Conservation (phyloP, 2,888 invertebrate species). For the Papilio elwesi region DNA sequence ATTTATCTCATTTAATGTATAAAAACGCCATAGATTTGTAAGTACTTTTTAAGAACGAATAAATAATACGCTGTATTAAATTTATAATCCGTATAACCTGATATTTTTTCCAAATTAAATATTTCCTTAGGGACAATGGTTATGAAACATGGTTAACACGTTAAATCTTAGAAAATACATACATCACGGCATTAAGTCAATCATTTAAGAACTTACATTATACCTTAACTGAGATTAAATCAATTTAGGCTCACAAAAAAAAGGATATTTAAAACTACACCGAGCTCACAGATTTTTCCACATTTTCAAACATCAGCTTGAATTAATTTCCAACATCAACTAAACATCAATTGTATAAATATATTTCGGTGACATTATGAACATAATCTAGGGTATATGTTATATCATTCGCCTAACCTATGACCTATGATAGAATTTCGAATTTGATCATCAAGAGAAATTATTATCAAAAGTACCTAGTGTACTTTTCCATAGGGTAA, state of each 20-base stretch:
- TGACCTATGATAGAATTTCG: slow-evolving; percentile 83
- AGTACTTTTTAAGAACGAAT: neutral
- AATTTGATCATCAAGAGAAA: slow-evolving; percentile 83
- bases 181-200: neutral
- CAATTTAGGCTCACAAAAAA: slow-evolving; percentile 8
- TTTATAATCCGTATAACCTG: neutral
- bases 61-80: neutral
- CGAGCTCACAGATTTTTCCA: slow-evolving; percentile 46
- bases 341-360: slow-evolving; percentile 30
- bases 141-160: neutral
- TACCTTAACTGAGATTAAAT: neutral
- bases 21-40: neutral
- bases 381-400: slow-evolving; percentile 69
- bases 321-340: slow-evolving; percentile 35
- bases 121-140: neutral
- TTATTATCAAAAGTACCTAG: slow-evolving; percentile 83
- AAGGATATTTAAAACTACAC: slow-evolving; percentile 30
- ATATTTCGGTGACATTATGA: slow-evolving; percentile 42
- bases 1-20: neutral
- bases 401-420: slow-evolving; percentile 82
- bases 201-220: neutral
- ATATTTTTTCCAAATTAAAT: neutral
- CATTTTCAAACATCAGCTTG: slow-evolving; percentile 52
- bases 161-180: neutral
- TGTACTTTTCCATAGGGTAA: slow-evolving; percentile 74